Percentiles rank a stretch among this genome's conserved stretches.
Evolutionary conservation across 2,113 vertebrate genomes (phyloP).

Genomic region (Hippolais icterina): DNA sequence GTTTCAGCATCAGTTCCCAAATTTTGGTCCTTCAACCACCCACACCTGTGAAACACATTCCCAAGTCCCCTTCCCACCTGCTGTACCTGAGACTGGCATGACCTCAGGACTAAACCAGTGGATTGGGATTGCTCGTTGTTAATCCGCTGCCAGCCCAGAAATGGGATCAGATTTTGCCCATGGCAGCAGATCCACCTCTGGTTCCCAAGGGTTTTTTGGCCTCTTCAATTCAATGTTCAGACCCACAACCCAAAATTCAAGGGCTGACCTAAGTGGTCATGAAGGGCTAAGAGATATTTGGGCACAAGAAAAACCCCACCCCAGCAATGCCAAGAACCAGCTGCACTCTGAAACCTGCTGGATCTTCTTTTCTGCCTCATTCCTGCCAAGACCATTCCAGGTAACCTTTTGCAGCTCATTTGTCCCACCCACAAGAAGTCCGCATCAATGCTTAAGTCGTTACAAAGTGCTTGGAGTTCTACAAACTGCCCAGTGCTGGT

Average conservation of each 20-base stretch:
- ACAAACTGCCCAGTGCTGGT: not conserved
- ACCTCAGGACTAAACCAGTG: not conserved
- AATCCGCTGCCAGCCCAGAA: not conserved
- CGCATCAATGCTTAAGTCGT: accelerated
- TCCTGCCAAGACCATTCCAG: not conserved
- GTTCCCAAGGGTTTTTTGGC: not conserved
- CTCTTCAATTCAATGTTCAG: not conserved
- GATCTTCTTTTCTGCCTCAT: not conserved
- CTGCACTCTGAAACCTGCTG: not conserved
- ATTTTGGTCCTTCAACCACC: not conserved
- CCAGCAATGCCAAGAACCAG: not conserved
- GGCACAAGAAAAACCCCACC: not conserved
- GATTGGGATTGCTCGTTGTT: not conserved
- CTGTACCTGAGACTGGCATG: not conserved
- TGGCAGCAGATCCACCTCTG: not conserved
- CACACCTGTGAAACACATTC: not conserved
- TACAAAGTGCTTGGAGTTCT: not conserved
- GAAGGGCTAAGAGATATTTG: not conserved
- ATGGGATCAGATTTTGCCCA: not conserved
- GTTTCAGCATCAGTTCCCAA: not conserved
- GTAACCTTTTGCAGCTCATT: not conserved
- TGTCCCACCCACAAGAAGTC: not conserved
- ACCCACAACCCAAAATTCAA: not conserved
- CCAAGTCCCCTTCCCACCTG: not conserved
- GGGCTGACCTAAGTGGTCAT: not conserved